Conservation (phyloP, 2,113 vertebrate genomes). For the Raphicerus campestris region DNA sequence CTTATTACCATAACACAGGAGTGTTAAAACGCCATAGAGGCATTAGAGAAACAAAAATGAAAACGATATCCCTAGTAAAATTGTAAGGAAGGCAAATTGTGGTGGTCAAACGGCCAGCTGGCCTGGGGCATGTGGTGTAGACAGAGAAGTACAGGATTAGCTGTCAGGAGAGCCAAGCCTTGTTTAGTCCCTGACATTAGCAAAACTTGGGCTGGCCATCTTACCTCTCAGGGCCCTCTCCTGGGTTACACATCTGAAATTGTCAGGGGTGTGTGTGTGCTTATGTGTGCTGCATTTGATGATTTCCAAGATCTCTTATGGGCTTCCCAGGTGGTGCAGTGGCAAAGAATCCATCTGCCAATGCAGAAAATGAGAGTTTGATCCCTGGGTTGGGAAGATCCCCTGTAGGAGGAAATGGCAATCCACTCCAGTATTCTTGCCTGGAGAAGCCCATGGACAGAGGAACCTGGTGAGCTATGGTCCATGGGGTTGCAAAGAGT, state of each 20-base stretch:
- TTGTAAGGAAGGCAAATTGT: neutral
- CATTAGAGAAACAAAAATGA: neutral
- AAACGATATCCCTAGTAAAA: neutral
- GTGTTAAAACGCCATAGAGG: neutral
- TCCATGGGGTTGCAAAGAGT: neutral
- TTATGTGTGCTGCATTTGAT: neutral
- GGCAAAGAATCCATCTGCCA: neutral
- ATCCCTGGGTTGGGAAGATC: neutral
- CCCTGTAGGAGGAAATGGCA: neutral
- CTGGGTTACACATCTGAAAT: neutral
- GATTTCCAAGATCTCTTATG: neutral
- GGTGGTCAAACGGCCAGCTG: neutral
- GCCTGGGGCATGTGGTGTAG: fast-evolving
- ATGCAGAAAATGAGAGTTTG: neutral
- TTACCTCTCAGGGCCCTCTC: neutral
- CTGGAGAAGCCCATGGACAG: neutral
- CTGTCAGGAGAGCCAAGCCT: fast-evolving
- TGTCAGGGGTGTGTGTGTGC: neutral
- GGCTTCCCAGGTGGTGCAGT: neutral
- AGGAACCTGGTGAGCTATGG: neutral
- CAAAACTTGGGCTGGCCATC: neutral
- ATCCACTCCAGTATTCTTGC: neutral
- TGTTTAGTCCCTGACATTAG: neutral
- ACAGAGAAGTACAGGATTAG: neutral
- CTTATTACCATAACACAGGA: neutral